Evolutionary conservation across 2,113 vertebrate species (phyloP).

Genomic region (Colossoma macropomum): DNA sequence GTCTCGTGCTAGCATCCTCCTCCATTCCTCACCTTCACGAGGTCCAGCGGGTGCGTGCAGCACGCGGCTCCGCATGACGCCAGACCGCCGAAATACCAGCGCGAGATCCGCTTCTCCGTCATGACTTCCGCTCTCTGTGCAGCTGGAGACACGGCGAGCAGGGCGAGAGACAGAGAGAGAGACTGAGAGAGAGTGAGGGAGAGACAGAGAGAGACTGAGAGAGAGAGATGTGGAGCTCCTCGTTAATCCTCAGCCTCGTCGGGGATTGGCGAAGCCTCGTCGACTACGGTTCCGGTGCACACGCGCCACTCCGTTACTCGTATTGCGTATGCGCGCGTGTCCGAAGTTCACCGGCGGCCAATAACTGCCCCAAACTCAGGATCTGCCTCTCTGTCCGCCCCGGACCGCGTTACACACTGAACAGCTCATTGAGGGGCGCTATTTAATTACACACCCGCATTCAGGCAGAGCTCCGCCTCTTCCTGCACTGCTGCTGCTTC

Average conservation of each 20-base stretch:
- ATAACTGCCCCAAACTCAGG: slow-evolving; percentile 61
- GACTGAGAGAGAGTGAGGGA: neutral
- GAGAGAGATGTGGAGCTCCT: slow-evolving; percentile 2
- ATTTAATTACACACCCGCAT: neutral
- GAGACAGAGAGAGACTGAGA: neutral
- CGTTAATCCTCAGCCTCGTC: slow-evolving; percentile 64
- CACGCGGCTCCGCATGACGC: slow-evolving; percentile 94
- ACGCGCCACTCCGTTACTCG: slow-evolving; percentile 50
- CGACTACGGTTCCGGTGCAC: slow-evolving; percentile 43
- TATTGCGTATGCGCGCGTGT: slow-evolving; percentile 14
- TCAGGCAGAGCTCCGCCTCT: neutral
- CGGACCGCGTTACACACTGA: neutral
- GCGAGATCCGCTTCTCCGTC: slow-evolving; percentile 85
- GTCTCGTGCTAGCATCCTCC: neutral
- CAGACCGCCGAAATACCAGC: slow-evolving; percentile 96
- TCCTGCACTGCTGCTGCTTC: neutral
- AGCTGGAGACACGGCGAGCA: no score
- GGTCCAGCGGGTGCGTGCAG: slow-evolving; percentile 95
- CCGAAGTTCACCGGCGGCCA: slow-evolving; percentile 65
- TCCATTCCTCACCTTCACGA: slow-evolving; percentile 85
- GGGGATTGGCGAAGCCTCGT: neutral
- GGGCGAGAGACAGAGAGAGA: neutral
- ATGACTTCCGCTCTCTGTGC: slow-evolving; percentile 61
- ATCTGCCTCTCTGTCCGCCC: slow-evolving; percentile 64
- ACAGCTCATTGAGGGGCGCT: no score